Conservation (phyloP, 2,113 vertebrate species). For the Madoqua kirkii region DNA sequence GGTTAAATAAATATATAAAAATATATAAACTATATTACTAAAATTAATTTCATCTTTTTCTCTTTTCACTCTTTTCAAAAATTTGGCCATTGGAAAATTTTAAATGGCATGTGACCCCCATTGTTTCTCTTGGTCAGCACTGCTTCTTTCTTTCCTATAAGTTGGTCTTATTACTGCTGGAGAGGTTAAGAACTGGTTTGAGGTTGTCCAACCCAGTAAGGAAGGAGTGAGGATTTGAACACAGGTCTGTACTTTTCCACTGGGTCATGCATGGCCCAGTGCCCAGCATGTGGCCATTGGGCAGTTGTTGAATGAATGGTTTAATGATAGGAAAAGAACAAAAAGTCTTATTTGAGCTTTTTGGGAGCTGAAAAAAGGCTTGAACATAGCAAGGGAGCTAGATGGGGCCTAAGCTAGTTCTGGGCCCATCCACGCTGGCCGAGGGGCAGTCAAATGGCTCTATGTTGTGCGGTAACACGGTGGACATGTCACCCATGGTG, state of each 20-base stretch:
- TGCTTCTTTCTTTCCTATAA: neutral
- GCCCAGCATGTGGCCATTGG: neutral
- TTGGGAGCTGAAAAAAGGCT: neutral
- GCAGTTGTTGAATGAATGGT: neutral
- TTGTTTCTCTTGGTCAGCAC: neutral
- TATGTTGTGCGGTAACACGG: neutral
- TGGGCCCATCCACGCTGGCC: neutral
- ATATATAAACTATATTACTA: neutral
- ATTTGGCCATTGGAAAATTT: neutral
- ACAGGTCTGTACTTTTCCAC: neutral
- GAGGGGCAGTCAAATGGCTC: neutral
- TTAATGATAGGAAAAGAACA: neutral
- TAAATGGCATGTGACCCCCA: neutral
- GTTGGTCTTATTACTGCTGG: neutral
- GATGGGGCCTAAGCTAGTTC: neutral
- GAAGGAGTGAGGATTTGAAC: neutral
- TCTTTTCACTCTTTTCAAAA: neutral
- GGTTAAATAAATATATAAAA: neutral
- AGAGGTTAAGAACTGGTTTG: neutral
- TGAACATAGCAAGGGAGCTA: neutral
- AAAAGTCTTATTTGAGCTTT: neutral
- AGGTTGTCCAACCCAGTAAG: neutral
- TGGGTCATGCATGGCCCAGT: neutral
- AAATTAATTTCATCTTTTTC: conserved; percentile 1
- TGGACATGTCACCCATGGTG: neutral